These are phyloP conservation scores for Tachypleus tridentatus DNA, from an alignment of 1,140 invertebrate genomes.

Conservation along the genomic window DNA sequence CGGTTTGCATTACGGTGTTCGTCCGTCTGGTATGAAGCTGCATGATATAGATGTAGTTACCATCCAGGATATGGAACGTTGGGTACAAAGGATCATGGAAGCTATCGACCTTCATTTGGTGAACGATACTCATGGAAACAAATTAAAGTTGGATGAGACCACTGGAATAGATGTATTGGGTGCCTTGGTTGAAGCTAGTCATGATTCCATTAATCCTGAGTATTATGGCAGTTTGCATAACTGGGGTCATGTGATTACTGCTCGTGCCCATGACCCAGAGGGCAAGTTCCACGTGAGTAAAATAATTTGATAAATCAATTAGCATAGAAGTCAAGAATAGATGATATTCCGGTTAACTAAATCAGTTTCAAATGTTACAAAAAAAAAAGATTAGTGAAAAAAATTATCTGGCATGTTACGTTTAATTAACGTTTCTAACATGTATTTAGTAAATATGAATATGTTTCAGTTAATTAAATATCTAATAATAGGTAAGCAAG, in stretches of 20 bases:
- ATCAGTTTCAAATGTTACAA: background rate
- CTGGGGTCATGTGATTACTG: conserved; percentile 25
- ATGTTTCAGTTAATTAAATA: no score
- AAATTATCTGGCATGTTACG: background rate
- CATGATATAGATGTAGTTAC: conserved; percentile 34
- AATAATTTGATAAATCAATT: no score
- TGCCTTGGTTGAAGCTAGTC: conserved; percentile 14
- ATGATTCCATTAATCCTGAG: conserved; percentile 14
- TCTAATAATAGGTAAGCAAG: no score
- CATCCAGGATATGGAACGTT: conserved; percentile 35
- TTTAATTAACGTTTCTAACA: background rate
- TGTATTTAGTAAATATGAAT: no score
- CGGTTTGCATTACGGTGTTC: conserved; percentile 47
- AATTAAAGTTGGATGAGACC: conserved; percentile 6
- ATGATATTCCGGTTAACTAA: background rate
- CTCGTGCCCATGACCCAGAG: conserved; percentile 23
- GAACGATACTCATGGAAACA: conserved; percentile 14
- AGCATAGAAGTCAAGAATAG: background rate
- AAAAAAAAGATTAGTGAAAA: background rate
- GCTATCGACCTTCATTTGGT: conserved; percentile 14
- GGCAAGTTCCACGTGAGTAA: conserved; percentile 22
- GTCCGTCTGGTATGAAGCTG: conserved; percentile 39
- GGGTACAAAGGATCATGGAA: conserved; percentile 18
- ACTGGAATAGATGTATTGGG: conserved; percentile 19
- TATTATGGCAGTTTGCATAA: conserved; percentile 26